These are phyloP conservation scores for Pseudococcus jackbeardsleyi DNA, from an alignment of 2,888 invertebrate species.

Conservation along the genomic window DNA sequence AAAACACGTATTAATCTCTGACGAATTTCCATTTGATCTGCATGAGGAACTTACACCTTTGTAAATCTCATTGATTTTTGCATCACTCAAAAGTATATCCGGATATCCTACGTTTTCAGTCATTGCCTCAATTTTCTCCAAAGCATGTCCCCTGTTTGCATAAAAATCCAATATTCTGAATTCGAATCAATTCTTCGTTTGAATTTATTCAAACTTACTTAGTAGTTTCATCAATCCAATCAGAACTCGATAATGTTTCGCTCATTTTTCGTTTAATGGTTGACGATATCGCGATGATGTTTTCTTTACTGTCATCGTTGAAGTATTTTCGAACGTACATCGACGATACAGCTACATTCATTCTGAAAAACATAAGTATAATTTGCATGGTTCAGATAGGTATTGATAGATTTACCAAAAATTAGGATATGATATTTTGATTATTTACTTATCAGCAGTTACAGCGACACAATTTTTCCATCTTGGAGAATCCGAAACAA, in stretches of 20 bases:
- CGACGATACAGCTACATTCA: neutral
- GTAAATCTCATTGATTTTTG: conserved; percentile 4
- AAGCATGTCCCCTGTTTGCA: neutral
- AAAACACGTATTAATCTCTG: neutral
- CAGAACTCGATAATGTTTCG: neutral
- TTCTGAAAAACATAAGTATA: neutral
- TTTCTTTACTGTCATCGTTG: conserved; percentile 25
- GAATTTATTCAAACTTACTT: conserved; percentile 17
- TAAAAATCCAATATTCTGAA: no score
- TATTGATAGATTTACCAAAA: neutral
- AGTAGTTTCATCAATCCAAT: conserved; percentile 31
- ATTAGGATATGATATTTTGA: neutral
- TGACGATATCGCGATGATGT: neutral
- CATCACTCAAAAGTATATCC: neutral
- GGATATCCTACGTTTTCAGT: conserved; percentile 13
- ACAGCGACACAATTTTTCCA: conserved; percentile 2
- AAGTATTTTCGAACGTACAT: conserved; percentile 30
- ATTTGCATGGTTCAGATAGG: neutral
- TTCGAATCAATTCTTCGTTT: neutral
- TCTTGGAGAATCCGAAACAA: neutral
- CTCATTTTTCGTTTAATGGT: neutral
- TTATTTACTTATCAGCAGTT: neutral
- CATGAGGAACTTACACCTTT: neutral
- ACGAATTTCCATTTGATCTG: neutral
- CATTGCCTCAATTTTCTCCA: conserved; percentile 21